A percentile compares a stretch with the other conserved stretches of the same genome.
These are phyloP conservation scores for Nysson spinosus DNA, from an alignment of 2,888 invertebrate genomes.

Conservation along the genomic window DNA sequence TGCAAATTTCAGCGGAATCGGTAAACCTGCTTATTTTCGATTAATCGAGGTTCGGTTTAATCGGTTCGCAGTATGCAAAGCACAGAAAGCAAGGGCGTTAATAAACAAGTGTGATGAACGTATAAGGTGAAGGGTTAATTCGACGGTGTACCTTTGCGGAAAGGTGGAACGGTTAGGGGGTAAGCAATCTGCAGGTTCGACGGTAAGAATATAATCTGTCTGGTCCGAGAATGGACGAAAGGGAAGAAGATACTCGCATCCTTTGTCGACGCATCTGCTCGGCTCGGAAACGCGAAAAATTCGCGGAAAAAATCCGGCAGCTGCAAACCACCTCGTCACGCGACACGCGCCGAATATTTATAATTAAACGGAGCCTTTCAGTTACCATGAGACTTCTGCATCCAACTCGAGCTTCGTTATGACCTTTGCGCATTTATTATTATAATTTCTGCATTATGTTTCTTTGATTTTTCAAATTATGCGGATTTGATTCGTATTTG, in stretches of 20 bases:
- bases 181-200: conserved; percentile 16
- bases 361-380: conserved; percentile 22
- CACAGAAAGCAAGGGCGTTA: too few relatives aligned
- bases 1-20: too few relatives aligned
- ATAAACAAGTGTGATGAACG: too few relatives aligned
- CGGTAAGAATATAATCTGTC: conserved; percentile 19
- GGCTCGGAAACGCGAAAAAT: conserved; percentile 57
- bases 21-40: too few relatives aligned
- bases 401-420: conserved; percentile 1
- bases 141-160: conserved; percentile 6
- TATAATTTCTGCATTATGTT: too few relatives aligned
- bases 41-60: too few relatives aligned
- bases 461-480: too few relatives aligned
- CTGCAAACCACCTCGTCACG: conserved; percentile 52
- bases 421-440: too few relatives aligned
- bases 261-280: conserved; percentile 55
- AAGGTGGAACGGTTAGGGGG: not conserved
- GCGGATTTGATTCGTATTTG: too few relatives aligned
- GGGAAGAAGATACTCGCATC: conserved; percentile 13
- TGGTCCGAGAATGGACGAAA: not conserved
- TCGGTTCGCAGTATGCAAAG: too few relatives aligned
- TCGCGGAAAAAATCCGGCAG: conserved; percentile 56
- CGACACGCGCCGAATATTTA: conserved; percentile 46
- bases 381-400: conserved; percentile 16
- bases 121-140: conserved; percentile 34